These are phyloP conservation scores for Rhysida immarginata DNA, from an alignment of 1,140 invertebrate species.

Conservation along the genomic window DNA sequence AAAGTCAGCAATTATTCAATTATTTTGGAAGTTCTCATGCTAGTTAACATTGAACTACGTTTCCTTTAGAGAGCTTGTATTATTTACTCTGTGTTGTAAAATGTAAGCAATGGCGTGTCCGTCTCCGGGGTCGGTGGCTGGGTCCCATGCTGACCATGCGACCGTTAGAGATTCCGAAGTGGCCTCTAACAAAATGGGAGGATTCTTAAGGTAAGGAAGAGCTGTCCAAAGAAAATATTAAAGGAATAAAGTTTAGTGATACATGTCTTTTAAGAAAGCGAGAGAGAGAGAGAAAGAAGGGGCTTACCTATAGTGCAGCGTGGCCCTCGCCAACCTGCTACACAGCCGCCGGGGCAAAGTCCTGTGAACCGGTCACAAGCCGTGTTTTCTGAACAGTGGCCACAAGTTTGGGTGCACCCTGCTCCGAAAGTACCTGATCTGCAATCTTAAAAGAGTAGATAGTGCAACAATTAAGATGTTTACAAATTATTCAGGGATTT, in stretches of 20 bases:
- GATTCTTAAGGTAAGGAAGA: background rate
- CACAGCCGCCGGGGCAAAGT: background rate
- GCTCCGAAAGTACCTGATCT: constrained; percentile 8
- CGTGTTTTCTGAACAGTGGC: background rate
- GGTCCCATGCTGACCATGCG: background rate
- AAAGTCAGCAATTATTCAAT: no score
- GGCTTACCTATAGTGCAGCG: background rate
- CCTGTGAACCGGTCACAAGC: background rate
- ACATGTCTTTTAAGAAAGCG: no score
- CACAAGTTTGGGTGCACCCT: constrained; percentile 6
- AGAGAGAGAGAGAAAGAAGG: no score
- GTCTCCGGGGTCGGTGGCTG: constrained; percentile 3
- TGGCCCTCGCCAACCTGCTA: background rate
- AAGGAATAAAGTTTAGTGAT: no score
- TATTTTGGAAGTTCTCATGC: no score
- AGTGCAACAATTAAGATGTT: no score
- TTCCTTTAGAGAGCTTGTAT: background rate
- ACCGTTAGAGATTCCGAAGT: background rate
- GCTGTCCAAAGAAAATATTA: background rate
- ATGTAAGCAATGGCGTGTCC: background rate
- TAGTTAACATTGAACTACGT: background rate
- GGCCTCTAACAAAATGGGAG: background rate
- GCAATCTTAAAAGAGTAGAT: background rate
- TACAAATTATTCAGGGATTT: no score
- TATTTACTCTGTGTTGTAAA: constrained; percentile 1